Evolutionary conservation across 2,797 vertebrate species (phyloP), one percentile per base, ranked within the genome.

Genomic region (Lindbergichthys nudifrons): DNA sequence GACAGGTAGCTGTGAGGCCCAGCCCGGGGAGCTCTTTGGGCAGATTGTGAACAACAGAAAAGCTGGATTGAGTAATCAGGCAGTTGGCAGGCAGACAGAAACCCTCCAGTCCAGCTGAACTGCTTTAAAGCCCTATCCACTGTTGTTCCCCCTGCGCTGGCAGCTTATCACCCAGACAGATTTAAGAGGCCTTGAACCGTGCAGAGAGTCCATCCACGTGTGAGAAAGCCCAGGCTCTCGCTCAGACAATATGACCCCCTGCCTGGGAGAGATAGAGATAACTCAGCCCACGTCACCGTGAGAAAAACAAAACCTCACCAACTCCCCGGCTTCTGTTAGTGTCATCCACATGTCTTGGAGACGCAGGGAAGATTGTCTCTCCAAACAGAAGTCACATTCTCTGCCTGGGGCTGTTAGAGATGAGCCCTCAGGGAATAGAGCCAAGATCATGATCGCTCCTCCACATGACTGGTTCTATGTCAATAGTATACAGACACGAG

Each of bases 401-500:
- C 69, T 72, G 75, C 76, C 77, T 51, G 53, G 62, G 57, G 74
- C 86, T 65, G 72, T 72, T 78, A 67, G 73, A 86, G 77, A 85
- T 74, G 82, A 84, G 84, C 78, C 84, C 84, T 62, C 30, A 75
- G 72, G 88, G 77, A 85, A 76, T 45, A 0, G 43, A 76, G 86
- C 86, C 83, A 92, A 91, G 89, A 92, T 90, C 91, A 89, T 78
- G 91, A 93, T 93, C 93, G 92, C 93, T 87, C 92, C 95, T 95
- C 90, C 77, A 89, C 94, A 95, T 95, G 94, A 95, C 92, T 88
- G 86, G 56, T 93, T 96, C 93, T 92, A 94, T 93, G 95, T 97
- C 96, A 96, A 96, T 95, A 97, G 94, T 87, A 94, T 41, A 63
- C 75, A 70, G 77, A 67, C 48, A 57, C 6, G 3, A 8, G 8